Percentiles rank a stretch among this genome's conserved stretches.
Evolutionary conservation across 1,140 invertebrate species (phyloP).

Genomic region (Ostrea denselamellosa): DNA sequence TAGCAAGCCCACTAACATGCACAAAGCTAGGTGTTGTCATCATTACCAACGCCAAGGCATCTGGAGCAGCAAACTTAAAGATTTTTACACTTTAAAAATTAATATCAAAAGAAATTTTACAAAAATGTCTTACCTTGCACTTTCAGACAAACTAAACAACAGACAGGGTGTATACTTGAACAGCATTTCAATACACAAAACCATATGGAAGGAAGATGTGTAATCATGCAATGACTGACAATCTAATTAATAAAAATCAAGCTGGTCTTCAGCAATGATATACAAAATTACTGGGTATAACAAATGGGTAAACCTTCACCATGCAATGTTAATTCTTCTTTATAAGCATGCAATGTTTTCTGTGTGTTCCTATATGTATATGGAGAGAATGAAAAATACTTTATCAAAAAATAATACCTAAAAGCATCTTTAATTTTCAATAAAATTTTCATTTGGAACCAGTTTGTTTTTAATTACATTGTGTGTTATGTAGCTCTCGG

Average conservation of each 20-base stretch:
- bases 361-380: neutral
- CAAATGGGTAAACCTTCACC: neutral
- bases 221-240: constrained; percentile 23
- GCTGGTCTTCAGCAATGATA: neutral
- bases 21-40: constrained; percentile 33
- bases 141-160: constrained; percentile 31
- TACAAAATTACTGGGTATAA: neutral
- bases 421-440: no score
- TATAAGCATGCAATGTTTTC: neutral
- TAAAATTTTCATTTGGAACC: no score
- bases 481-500: no score
- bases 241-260: neutral
- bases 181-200: constrained; percentile 10
- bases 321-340: neutral
- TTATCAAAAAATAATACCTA: no score
- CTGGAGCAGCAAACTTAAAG: neutral
- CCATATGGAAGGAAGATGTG: neutral
- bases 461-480: no score
- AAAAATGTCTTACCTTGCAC: constrained; percentile 11
- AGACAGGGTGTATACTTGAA: constrained; percentile 3
- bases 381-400: no score
- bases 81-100: neutral
- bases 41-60: neutral
- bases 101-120: neutral
- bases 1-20: constrained; percentile 36